phyloP scores from a whole-genome alignment of 2,113 vertebrate genomes.

The Antennarius striatus region DNA sequence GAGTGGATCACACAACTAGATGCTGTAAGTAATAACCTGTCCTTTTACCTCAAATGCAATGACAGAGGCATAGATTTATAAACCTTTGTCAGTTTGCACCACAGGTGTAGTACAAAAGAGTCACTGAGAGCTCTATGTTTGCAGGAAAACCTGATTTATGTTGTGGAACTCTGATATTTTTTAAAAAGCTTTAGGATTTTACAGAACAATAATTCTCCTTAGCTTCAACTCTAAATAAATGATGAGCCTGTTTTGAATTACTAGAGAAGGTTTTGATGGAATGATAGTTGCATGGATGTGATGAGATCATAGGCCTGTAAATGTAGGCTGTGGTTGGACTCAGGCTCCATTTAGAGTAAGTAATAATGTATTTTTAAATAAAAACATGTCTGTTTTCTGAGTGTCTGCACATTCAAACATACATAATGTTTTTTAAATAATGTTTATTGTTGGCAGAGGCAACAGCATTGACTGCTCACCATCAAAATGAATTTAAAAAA shows the following conservation, averaged over 20 bases:
- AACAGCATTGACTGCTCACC: no score
- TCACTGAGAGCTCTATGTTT: constrained; percentile 42
- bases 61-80: no score
- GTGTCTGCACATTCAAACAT: not conserved
- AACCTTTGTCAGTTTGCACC: constrained; percentile 4
- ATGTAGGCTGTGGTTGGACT: not conserved
- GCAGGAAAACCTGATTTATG: constrained; percentile 74
- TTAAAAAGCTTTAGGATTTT: constrained; percentile 76
- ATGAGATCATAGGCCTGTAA: constrained; percentile 26
- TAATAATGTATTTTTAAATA: constrained; percentile 7
- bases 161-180: constrained; percentile 77
- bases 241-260: constrained; percentile 68
- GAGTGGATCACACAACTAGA: constrained; percentile 21
- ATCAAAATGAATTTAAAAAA: no score
- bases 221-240: constrained; percentile 73
- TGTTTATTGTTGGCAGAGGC: no score
- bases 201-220: constrained; percentile 79
- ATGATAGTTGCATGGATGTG: not conserved
- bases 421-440: not conserved
- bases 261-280: constrained; percentile 58
- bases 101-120: constrained; percentile 26
- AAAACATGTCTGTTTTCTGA: not conserved
- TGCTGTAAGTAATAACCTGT: constrained; percentile 28
- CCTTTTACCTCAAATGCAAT: constrained; percentile 1
- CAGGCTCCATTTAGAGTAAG: constrained; percentile 1